Percentiles rank a stretch among this genome's conserved stretches.
Evolutionary conservation across 1,140 invertebrate genomes (phyloP).

Genomic region (Bemisia tabaci): DNA sequence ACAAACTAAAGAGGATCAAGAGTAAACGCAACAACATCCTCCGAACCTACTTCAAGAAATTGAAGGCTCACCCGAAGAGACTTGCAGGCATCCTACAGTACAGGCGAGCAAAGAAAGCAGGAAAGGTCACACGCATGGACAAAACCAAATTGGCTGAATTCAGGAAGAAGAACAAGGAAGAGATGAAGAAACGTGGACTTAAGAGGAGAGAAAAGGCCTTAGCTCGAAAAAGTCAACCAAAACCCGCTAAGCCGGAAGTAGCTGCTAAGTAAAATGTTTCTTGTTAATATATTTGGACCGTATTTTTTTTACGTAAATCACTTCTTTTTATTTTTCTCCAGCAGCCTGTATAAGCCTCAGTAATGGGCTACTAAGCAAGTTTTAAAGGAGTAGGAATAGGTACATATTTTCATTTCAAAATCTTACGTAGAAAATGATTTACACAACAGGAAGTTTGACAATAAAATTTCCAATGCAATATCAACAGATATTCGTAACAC

Average conservation of each 20-base stretch:
- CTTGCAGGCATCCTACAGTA: not conserved
- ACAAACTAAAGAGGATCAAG: not conserved
- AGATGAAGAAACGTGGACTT: not conserved
- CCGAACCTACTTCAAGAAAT: not conserved
- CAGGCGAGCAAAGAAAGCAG: not conserved
- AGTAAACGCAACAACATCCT: not conserved
- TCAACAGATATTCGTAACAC: no score
- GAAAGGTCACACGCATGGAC: not conserved
- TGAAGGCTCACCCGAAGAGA: not conserved
- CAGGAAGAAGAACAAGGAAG: not conserved
- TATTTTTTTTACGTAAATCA: not conserved
- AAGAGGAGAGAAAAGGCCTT: not conserved
- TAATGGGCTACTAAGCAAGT: no score
- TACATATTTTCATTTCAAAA: no score
- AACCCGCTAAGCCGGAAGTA: not conserved
- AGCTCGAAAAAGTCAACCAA: not conserved
- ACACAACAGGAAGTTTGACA: no score
- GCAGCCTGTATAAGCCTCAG: no score
- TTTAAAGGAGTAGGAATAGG: no score
- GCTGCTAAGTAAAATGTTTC: not conserved
- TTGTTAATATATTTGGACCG: not conserved
- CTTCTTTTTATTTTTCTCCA: no score
- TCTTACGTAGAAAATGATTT: no score
- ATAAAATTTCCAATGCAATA: no score
- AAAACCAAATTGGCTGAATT: not conserved